A percentile compares a stretch with the other conserved stretches of the same genome.
These are phyloP conservation scores for Dreissena polymorpha DNA, from an alignment of 1,140 invertebrate genomes.

Conservation along the genomic window DNA sequence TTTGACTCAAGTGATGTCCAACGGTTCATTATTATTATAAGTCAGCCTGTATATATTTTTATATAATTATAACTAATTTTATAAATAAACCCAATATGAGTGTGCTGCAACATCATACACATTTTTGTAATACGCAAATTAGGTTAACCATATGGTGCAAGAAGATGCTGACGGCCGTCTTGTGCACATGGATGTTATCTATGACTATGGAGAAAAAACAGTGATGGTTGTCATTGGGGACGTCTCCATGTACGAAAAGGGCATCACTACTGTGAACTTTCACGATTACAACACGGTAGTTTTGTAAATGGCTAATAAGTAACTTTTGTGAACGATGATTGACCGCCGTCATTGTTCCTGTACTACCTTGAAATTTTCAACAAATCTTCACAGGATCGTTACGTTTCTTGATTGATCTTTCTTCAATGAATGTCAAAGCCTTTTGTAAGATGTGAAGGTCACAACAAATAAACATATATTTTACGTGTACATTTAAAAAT, in stretches of 20 bases:
- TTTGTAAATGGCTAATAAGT: background rate
- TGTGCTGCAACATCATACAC: no score
- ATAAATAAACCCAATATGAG: no score
- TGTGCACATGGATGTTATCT: constrained; percentile 26
- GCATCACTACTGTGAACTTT: constrained; percentile 1
- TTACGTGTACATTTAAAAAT: background rate
- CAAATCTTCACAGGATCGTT: background rate
- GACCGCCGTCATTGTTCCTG: background rate
- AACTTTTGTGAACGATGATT: background rate
- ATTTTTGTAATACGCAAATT: no score
- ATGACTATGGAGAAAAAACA: constrained; percentile 12
- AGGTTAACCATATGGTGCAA: constrained; percentile 4
- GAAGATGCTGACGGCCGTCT: background rate
- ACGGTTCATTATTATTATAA: no score
- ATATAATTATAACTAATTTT: no score
- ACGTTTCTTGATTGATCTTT: background rate
- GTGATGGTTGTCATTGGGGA: constrained; percentile 14
- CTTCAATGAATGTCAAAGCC: background rate
- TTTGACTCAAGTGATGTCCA: no score
- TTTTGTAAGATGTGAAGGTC: background rate
- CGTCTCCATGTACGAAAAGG: constrained; percentile 19
- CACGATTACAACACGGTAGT: constrained; percentile 30
- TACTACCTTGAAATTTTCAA: background rate
- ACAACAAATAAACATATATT: background rate
- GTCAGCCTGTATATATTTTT: no score